Base-by-base conservation (phyloP, 2,113 vertebrate species). In the Chrysemys picta region DNA sequence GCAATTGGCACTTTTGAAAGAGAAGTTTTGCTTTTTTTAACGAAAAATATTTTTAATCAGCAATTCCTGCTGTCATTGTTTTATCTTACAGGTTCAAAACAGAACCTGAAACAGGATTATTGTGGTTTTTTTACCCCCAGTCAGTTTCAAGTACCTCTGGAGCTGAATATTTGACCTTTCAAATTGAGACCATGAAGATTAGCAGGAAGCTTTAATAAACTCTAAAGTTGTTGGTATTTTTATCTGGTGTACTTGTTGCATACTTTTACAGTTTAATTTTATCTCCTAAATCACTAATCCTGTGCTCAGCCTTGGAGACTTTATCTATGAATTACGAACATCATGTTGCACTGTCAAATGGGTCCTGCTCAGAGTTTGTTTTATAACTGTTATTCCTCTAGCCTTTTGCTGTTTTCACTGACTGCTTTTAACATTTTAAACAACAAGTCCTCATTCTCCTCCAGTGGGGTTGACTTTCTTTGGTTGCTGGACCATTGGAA, bases 31-130 rank as follows among this genome's bases (percentile, higher is more conserved):
- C 88, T 87, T 93, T 93, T 53, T 53, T 52, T 89, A 87, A 95
- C 45, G 0, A 0, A 91, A 95, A 96, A 92, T 94, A 91, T 97
- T 97, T 97, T 94, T 93, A 94, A 95, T 17, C 69, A 92, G 53
- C 59, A 95, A 85, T n/a, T 89, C 14, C 69, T 96, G 52, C 88
- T 96, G 72, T 90, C 19, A 12, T 19, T 81, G 91, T 91, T 96
- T 93, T 80, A 50, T 79, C 93, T 29, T 80, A 50, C 50, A 57
- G 52, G n/a, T 94, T 92, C 72, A 78, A 49, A 91, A 78, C 27
- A 89, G 78, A 69, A 82, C 80, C 16, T 79, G 81, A 80, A 94
- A 31, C 6, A n/a, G 52, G 90, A 76, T 95, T 94, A 89, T 86
- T 81, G 92, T n/a, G 87, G 87, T 87, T 53, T 3, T 1, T 92